phyloP scores from a whole-genome alignment of 1,140 invertebrate genomes.

The Diorhabda carinulata region DNA sequence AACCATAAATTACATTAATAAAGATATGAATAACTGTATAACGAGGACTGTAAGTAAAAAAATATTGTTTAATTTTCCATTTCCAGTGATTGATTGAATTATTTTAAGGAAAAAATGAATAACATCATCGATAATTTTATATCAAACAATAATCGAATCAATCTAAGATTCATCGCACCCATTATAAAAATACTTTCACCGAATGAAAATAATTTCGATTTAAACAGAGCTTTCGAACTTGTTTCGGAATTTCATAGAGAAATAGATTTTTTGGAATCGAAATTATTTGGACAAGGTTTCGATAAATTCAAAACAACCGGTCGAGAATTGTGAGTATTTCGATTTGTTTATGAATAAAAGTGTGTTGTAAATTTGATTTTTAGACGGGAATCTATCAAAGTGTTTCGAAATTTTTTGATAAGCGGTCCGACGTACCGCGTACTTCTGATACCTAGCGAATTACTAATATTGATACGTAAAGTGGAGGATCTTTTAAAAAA shows the following conservation, averaged over 20 bases:
- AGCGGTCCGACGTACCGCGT: slow-evolving; percentile 30
- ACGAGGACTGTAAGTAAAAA: slow-evolving; percentile 27
- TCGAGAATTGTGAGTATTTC: slow-evolving; percentile 13
- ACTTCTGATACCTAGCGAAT: slow-evolving; percentile 22
- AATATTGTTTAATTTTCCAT: not conserved
- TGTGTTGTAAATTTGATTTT: slow-evolving; percentile 10
- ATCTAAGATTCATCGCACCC: too few species aligned
- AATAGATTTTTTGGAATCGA: slow-evolving; percentile 16
- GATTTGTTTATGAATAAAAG: not conserved
- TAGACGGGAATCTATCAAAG: slow-evolving; percentile 24
- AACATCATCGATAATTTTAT: not conserved
- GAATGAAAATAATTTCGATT: slow-evolving; percentile 3
- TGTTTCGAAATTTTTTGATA: slow-evolving; percentile 24
- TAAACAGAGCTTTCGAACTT: slow-evolving; percentile 15
- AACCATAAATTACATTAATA: slow-evolving; percentile 23
- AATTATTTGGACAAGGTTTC: slow-evolving; percentile 14
- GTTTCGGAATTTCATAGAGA: slow-evolving; percentile 23
- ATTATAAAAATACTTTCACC: slow-evolving; percentile 12
- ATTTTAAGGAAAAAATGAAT: slow-evolving; percentile 24
- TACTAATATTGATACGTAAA: slow-evolving; percentile 17
- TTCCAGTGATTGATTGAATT: too few species aligned
- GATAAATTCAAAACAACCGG: slow-evolving; percentile 3
- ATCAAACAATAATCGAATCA: too few species aligned
- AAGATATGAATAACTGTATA: slow-evolving; percentile 26
- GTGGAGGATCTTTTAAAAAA: slow-evolving; percentile 26